Base-by-base conservation (phyloP, 2,888 invertebrate species). In the Brachyptera risi region DNA sequence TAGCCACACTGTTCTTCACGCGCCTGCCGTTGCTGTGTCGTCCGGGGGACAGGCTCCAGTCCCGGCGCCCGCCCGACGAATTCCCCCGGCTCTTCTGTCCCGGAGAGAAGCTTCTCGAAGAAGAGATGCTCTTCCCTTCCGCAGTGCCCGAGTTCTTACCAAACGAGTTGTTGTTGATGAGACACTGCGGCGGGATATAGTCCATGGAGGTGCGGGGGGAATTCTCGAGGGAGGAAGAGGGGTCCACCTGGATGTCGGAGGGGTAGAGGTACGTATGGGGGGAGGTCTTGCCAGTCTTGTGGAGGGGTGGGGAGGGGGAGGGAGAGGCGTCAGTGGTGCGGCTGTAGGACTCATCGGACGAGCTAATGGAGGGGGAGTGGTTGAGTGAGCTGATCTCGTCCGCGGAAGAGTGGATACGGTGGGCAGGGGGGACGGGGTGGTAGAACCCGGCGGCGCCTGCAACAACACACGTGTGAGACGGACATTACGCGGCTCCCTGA, bases 291-390 rank as follows among this genome's bases (percentile, higher is more conserved):
- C 67, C 68, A 71, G 44, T 73, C 23, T 65, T 59, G 5, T 75
- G 75, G 9, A 78, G 77, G 11, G 79, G 78, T 2, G 80, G 80
- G 1, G 79, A 79, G 11, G 79, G 83, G 3, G 73, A 73, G 31
- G 73, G 71, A 65, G 84, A 83, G 27, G 84, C 90, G 70, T 88
- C 88, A 0, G 89, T 90, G 3, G 90, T 90, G 67, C 90, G 82
- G 42, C 89, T 88, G 71, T 88, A 90, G 74, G 90, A 90, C 74
- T 91, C 91, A 71, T 91, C 90, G 0, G 90, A 91, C 59, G 90
- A 90, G 73, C 88, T 89, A 65, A 90, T 85, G 71, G 88, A 89
- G 0, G 90, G 89, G 5, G 90, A 90, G 68, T 89, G 86, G 58
- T 90, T 90, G 9, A 90, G 77, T 0, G 90, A 90, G 69, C 89